Evolutionary conservation across 2,113 vertebrate genomes (phyloP).

Genomic region (Daubentonia madagascariensis): DNA sequence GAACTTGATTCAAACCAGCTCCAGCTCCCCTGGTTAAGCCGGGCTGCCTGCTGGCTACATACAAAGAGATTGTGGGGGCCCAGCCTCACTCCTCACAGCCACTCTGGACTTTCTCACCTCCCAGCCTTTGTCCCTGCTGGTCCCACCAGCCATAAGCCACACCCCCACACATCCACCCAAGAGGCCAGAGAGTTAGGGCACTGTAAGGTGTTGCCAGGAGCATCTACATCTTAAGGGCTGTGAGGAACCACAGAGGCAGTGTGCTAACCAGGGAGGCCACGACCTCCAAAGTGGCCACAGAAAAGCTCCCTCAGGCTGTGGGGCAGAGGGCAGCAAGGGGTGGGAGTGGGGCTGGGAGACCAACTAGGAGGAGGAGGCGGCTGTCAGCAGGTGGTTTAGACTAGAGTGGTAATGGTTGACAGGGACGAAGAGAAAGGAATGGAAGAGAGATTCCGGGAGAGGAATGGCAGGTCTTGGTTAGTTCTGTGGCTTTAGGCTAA

Average conservation of each 20-base stretch:
- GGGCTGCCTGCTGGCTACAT: not conserved
- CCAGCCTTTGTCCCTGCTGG: not conserved
- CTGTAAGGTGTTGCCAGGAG: not conserved
- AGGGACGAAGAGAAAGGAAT: fast-evolving
- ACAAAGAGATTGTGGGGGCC: not conserved
- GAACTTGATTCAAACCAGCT: slow-evolving; percentile 46
- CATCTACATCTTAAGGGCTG: not conserved
- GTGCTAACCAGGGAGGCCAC: fast-evolving
- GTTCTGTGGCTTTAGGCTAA: not conserved
- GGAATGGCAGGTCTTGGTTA: not conserved
- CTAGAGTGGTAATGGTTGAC: not conserved
- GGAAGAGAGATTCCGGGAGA: not conserved
- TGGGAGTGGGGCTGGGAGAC: not conserved
- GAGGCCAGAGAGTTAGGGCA: fast-evolving
- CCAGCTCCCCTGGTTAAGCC: not conserved
- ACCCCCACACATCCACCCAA: not conserved
- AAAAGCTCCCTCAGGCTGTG: not conserved
- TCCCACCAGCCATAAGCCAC: not conserved
- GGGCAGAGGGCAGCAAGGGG: not conserved
- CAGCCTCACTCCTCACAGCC: fast-evolving
- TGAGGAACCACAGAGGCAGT: no score
- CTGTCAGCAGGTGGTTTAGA: not conserved
- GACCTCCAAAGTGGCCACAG: not conserved
- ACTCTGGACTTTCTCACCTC: not conserved
- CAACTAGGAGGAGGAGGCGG: fast-evolving